Base-by-base conservation (phyloP, 2,888 invertebrate genomes). In the Galeopsomyia nigrocyanea region DNA sequence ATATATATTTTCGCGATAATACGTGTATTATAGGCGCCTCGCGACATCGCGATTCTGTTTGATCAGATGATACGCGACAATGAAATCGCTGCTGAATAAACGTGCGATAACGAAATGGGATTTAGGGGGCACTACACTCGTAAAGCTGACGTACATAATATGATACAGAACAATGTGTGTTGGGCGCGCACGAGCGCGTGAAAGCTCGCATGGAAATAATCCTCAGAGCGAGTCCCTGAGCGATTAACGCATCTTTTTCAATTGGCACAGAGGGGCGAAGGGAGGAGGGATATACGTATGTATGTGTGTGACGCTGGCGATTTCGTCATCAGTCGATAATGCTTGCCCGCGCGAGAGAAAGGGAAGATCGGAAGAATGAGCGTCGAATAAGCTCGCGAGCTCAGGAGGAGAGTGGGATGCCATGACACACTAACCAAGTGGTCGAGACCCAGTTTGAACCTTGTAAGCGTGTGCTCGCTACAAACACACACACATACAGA, bases 351-450 rank as follows among this genome's bases (percentile, higher is more conserved):
- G 21, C 46, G 21, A 47, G 19, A 21, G 10, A 7, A 22, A 49
- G 5, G 5, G 58, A 50, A 22, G 63, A 75, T 75, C 62, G 67
- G 51, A 55, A 68, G 62, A 55, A 75, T 76, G 78, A 47, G 64
- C 70, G n/a, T n/a, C n/a, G 71, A 67, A 67, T 58, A 74, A 61
- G 31, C 56, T 82, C 81, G 82, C 80, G 77, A 77, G 74, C 64
- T 77, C 16, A 13, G 21, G 39, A 39, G 21, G 78, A 79, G 81
- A 77, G 84, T 84, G 81, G 39, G 39, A 39, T 78, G 83, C 85
- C 84, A 81, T 86, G 87, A 86, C 87, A 87, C 79, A 87, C 85
- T 87, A 86, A 87, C 87, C 87, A 83, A 87, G 83, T 87, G 86
- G 85, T 86, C 87, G 87, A 87, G 87, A 87, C 87, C 87, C 82